phyloP scores from a whole-genome alignment of 1,140 invertebrate genomes.

The Meloidogyne hapla region DNA sequence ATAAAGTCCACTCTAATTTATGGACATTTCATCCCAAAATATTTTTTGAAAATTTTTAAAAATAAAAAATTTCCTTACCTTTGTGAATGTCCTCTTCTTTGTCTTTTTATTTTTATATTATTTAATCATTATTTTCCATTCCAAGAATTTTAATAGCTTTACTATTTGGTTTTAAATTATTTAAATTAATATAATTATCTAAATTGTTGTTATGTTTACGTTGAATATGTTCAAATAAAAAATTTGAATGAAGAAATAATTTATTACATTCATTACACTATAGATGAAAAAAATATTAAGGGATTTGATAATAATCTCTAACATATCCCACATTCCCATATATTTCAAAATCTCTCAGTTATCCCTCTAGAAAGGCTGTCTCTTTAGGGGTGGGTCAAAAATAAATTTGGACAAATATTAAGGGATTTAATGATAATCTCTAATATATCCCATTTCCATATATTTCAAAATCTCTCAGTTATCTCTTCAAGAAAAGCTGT shows the following conservation, averaged over 20 bases:
- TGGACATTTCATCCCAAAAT: too few species aligned
- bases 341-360: too few species aligned
- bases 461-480: background rate
- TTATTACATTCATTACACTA: slow-evolving; percentile 36
- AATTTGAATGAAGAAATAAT: slow-evolving; percentile 35
- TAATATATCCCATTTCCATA: slow-evolving; percentile 12
- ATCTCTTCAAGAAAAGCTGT: background rate
- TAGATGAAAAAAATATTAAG: slow-evolving; percentile 11
- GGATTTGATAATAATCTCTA: background rate
- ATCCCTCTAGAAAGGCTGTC: too few species aligned
- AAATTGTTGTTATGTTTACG: slow-evolving; percentile 30
- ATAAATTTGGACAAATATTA: too few species aligned
- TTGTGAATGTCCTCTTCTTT: background rate
- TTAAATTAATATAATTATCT: background rate
- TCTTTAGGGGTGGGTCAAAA: too few species aligned
- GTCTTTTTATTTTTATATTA: background rate
- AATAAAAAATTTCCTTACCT: background rate
- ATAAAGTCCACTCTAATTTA: too few species aligned
- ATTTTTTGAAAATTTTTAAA: too few species aligned
- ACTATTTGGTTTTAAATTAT: too few species aligned
- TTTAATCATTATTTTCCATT: background rate
- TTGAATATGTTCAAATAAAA: slow-evolving; percentile 37
- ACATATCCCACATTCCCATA: too few species aligned
- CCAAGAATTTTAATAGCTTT: background rate
- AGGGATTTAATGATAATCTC: too few species aligned